These are phyloP conservation scores for Acrocyrtus sp. DNA, from an alignment of 2,888 invertebrate species.

Conservation along the genomic window DNA sequence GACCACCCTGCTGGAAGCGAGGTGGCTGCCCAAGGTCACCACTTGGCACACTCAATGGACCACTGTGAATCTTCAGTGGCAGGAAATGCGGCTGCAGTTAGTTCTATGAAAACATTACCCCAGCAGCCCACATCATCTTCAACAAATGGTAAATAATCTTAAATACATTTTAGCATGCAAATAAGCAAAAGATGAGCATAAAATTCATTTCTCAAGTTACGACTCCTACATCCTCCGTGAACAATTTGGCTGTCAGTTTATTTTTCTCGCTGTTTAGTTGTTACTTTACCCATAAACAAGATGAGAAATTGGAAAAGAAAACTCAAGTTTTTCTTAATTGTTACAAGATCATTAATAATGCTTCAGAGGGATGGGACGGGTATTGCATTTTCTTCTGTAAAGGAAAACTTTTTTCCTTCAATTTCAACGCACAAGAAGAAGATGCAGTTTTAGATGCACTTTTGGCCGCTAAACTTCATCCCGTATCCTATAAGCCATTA, in stretches of 20 bases:
- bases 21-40: constrained; percentile 42
- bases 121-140: constrained; percentile 59
- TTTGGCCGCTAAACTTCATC: constrained; percentile 16
- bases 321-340: constrained; percentile 33
- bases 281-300: background rate
- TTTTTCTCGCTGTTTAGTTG: too few species aligned
- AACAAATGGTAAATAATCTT: constrained; percentile 47
- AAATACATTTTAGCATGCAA: background rate
- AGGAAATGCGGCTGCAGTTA: too few species aligned
- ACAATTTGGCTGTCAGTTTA: too few species aligned
- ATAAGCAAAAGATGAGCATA: background rate
- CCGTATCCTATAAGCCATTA: too few species aligned
- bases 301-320: constrained; percentile 22
- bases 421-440: background rate
- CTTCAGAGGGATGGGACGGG: too few species aligned
- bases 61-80: constrained; percentile 20
- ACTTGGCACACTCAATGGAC: constrained; percentile 26
- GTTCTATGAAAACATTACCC: constrained; percentile 13
- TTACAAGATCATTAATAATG: constrained; percentile 45
- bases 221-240: too few species aligned
- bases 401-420: constrained; percentile 13
- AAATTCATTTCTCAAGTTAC: background rate
- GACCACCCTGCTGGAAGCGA: constrained; percentile 33
- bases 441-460: constrained; percentile 26
- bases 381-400: too few species aligned